Evolutionary conservation across 2,888 invertebrate species (phyloP).

Genomic region (Patella ulyssiponensis): DNA sequence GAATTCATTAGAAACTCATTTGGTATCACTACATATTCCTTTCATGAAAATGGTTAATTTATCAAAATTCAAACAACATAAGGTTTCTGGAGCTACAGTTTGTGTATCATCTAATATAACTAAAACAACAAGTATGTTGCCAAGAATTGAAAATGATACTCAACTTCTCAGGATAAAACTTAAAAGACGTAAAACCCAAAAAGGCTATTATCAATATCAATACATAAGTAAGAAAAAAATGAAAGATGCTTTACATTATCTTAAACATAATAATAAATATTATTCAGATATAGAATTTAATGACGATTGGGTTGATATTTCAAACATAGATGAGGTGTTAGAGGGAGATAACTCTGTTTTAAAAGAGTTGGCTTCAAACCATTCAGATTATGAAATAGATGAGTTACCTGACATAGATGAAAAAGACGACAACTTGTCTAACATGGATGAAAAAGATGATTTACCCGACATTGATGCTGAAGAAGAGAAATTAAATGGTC

Average conservation of each 20-base stretch:
- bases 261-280: conserved; percentile 10
- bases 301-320: background rate
- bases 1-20: conserved; percentile 31
- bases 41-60: conserved; percentile 33
- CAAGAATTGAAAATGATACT: background rate
- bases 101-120: conserved; percentile 21
- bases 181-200: background rate
- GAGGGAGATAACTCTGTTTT: background rate
- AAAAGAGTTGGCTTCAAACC: background rate
- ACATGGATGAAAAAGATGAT: background rate
- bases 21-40: conserved; percentile 29
- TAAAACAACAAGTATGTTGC: background rate
- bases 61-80: conserved; percentile 26
- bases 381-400: background rate
- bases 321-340: background rate
- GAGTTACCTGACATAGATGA: background rate
- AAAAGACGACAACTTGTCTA: background rate
- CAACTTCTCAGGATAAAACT: background rate
- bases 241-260: background rate
- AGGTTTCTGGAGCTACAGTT: conserved; percentile 27
- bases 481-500: background rate
- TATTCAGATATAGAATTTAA: conserved; percentile 11
- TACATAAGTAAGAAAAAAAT: background rate
- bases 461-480: background rate
- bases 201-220: background rate